These are phyloP conservation scores for Philotrypesis tridentata DNA, from an alignment of 1,140 invertebrate genomes.

Conservation along the genomic window DNA sequence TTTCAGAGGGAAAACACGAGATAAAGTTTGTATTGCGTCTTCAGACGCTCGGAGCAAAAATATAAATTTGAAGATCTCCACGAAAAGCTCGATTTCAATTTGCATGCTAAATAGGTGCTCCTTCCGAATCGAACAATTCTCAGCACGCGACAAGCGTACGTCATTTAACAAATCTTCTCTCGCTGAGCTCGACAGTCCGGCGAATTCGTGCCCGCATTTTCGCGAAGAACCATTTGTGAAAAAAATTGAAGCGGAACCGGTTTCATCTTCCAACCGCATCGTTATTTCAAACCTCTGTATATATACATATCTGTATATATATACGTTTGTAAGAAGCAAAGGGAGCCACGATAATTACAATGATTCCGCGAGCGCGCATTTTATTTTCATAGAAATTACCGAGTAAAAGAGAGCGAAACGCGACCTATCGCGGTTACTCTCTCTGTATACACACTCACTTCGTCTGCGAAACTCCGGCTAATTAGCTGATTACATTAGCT, in stretches of 20 bases:
- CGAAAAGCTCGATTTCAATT: background rate
- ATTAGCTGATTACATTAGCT: slow-evolving; percentile 49
- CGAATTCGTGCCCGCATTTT: too few species aligned
- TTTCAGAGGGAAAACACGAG: background rate
- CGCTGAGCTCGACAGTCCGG: too few species aligned
- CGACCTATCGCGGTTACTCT: background rate
- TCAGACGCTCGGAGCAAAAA: background rate
- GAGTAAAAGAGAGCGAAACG: background rate
- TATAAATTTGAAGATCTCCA: background rate
- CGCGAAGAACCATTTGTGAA: too few species aligned
- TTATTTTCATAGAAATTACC: slow-evolving; percentile 48
- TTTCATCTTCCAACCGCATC: background rate
- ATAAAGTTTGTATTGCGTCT: background rate
- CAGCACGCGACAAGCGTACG: too few species aligned
- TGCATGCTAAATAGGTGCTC: background rate
- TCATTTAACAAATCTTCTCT: too few species aligned
- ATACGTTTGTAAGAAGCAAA: background rate
- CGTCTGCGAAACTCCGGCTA: slow-evolving; percentile 1
- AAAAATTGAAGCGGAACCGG: too few species aligned
- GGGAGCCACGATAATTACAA: background rate
- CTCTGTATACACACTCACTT: background rate
- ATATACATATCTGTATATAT: too few species aligned
- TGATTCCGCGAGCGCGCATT: slow-evolving; percentile 25
- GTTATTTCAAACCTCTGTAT: too few species aligned
- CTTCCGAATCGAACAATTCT: too few species aligned